Conservation (phyloP, 2,888 invertebrate species). For the Aricia artaxerxes region DNA sequence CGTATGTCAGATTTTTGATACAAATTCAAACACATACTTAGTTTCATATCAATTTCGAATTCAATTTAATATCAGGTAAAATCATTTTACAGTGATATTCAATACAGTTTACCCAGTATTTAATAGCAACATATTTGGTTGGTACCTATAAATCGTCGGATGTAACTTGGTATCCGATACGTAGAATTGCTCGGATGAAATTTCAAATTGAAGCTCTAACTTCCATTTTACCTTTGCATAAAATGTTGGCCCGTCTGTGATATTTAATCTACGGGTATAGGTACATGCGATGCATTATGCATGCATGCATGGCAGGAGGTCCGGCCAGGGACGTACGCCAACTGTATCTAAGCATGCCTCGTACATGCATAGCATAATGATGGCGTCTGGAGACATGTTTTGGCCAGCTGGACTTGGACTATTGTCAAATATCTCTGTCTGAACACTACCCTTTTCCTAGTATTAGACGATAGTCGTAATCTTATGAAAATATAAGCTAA, state of each 20-base stretch:
- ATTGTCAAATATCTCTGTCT: background rate
- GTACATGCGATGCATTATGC: conserved; percentile 8
- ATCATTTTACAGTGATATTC: background rate
- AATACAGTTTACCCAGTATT: background rate
- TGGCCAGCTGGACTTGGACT: background rate
- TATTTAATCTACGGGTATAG: conserved; percentile 6
- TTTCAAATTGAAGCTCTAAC: conserved; percentile 16
- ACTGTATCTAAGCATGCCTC: conserved; percentile 20
- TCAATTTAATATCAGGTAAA: background rate
- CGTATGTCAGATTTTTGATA: background rate
- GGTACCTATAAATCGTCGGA: background rate
- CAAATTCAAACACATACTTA: background rate
- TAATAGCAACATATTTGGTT: background rate
- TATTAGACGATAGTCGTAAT: background rate
- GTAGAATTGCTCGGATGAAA: background rate
- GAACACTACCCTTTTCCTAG: background rate
- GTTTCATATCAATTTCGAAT: background rate
- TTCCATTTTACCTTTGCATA: conserved; percentile 16
- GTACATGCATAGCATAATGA: conserved; percentile 15
- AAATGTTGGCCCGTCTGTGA: conserved; percentile 3
- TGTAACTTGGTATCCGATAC: conserved; percentile 8
- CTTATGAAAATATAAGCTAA: background rate
- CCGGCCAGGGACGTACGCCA: conserved; percentile 17
- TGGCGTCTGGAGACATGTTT: conserved; percentile 7
- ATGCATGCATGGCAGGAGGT: conserved; percentile 7